These are phyloP conservation scores for Mythimna vitellina DNA, from an alignment of 2,888 invertebrate genomes.

Conservation along the genomic window DNA sequence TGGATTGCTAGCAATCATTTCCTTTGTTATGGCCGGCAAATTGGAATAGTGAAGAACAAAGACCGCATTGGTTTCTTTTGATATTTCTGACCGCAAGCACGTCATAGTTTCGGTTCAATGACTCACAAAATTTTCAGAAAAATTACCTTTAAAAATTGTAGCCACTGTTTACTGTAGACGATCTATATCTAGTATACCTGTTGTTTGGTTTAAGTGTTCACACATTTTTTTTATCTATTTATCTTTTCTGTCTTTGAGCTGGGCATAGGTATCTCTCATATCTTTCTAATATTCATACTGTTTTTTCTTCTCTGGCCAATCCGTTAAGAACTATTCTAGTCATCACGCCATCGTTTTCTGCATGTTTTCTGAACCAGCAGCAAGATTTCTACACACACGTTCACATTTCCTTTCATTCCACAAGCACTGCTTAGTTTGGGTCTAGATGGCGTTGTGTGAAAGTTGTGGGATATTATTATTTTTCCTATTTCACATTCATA, in stretches of 20 bases:
- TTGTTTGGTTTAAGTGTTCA: neutral
- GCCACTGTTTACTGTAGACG: neutral
- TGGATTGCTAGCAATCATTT: conserved; percentile 26
- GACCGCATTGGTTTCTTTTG: conserved; percentile 18
- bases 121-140: conserved; percentile 19
- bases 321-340: neutral
- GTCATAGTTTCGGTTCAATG: conserved; percentile 29
- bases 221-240: too few relatives aligned
- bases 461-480: too few relatives aligned
- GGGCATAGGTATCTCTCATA: neutral
- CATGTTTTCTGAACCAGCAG: too few relatives aligned
- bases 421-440: too few relatives aligned
- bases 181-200: neutral
- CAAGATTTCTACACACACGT: neutral
- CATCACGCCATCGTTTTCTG: neutral
- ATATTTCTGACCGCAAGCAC: conserved; percentile 20
- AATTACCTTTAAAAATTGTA: conserved; percentile 1
- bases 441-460: too few relatives aligned
- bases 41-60: conserved; percentile 18
- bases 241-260: neutral
- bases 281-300: neutral
- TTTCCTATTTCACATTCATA: neutral
- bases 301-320: neutral
- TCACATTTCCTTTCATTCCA: too few relatives aligned
- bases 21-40: conserved; percentile 9